Percentiles rank a stretch among this genome's conserved stretches.
phyloP scores from a whole-genome alignment of 2,113 vertebrate genomes.

The Dipodomys merriami region DNA sequence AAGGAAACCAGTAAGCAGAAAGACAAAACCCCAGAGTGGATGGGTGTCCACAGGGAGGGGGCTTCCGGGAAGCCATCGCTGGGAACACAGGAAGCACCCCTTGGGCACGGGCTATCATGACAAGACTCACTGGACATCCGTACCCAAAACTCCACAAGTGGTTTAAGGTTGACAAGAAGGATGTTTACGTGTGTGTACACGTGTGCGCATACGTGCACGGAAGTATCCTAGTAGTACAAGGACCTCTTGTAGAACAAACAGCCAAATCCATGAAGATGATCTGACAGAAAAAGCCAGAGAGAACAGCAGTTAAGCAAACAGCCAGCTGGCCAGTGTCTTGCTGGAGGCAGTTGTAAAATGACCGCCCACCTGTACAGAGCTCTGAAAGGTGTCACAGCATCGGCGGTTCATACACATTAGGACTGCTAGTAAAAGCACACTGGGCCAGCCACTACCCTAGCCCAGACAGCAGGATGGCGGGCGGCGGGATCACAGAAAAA shows the following conservation, averaged over 20 bases:
- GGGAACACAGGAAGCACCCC: no score
- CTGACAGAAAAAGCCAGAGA: background rate
- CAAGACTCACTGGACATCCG: no score
- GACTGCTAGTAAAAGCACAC: accelerated
- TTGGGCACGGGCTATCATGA: no score
- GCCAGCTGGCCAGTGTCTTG: background rate
- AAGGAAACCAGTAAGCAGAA: no score
- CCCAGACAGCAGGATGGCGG: background rate
- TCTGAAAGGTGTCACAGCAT: accelerated
- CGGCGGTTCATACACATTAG: accelerated
- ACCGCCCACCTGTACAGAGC: background rate
- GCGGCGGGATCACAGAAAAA: accelerated
- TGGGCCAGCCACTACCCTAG: accelerated
- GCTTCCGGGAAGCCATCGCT: no score
- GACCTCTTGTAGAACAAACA: background rate
- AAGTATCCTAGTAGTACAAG: no score
- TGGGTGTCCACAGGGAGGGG: no score
- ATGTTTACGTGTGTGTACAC: no score
- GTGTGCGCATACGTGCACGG: no score
- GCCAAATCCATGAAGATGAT: accelerated
- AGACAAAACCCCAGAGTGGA: no score
- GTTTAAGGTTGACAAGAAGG: no score
- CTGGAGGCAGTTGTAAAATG: background rate
- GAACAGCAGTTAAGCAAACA: background rate
- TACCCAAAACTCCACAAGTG: no score